Evolutionary conservation across 2,797 vertebrate genomes (phyloP).

Genomic region (Zonotrichia albicollis): DNA sequence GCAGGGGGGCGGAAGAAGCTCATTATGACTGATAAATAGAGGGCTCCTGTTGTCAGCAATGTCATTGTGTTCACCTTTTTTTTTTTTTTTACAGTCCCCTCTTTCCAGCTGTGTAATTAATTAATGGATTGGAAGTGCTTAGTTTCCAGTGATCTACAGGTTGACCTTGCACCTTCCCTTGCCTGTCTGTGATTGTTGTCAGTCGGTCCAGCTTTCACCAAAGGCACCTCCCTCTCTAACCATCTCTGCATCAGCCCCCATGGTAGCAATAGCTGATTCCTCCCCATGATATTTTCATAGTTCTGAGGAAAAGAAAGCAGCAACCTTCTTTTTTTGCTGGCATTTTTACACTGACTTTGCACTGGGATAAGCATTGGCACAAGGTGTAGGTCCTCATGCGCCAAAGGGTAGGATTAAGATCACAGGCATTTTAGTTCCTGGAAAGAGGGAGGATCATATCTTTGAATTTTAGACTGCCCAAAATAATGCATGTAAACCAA

Average conservation of each 20-base stretch:
- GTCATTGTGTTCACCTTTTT: constrained; percentile 68
- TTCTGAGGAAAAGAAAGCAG: not conserved
- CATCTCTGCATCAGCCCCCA: not conserved
- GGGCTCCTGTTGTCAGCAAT: constrained; percentile 62
- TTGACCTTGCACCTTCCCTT: constrained; percentile 64
- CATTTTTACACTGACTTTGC: not conserved
- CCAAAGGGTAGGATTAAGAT: not conserved
- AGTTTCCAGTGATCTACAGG: constrained; percentile 62
- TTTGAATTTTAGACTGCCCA: not conserved
- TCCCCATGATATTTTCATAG: not conserved
- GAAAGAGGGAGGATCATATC: not conserved
- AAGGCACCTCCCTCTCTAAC: not conserved
- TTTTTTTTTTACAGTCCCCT: constrained; percentile 45
- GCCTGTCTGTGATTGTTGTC: not conserved
- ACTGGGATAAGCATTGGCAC: not conserved
- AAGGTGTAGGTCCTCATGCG: not conserved
- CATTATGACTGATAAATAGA: constrained; percentile 73
- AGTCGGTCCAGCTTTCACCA: not conserved
- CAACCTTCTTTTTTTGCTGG: not conserved
- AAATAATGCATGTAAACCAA: not conserved
- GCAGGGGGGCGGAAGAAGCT: constrained; percentile 31
- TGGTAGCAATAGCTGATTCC: not conserved
- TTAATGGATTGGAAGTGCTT: constrained; percentile 65
- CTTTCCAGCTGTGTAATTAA: constrained; percentile 74
- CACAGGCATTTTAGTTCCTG: not conserved